Conservation (phyloP, 2,797 vertebrate species). For the Oreochromis grahami region DNA sequence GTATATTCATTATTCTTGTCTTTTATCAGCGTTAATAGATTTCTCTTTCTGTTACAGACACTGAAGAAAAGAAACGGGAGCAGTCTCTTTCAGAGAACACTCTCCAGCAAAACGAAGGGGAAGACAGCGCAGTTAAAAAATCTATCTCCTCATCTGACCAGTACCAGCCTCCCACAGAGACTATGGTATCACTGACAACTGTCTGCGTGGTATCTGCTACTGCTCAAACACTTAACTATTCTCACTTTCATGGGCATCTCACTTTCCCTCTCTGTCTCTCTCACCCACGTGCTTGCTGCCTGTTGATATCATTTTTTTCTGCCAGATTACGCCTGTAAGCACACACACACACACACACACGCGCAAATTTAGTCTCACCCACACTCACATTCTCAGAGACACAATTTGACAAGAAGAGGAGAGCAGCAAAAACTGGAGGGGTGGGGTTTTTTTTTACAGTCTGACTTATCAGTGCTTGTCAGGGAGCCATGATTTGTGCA, state of each 20-base stretch:
- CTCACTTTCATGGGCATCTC: slow-evolving; percentile 27
- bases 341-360: neutral
- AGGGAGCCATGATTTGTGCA: slow-evolving; percentile 25
- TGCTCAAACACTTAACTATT: slow-evolving; percentile 42
- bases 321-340: slow-evolving; percentile 32
- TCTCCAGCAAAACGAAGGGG: neutral
- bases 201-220: slow-evolving; percentile 43
- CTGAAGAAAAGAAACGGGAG: slow-evolving; percentile 3
- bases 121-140: slow-evolving; percentile 5
- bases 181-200: slow-evolving; percentile 59
- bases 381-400: slow-evolving; percentile 25
- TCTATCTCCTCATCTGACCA: slow-evolving; percentile 21
- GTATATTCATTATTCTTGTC: neutral
- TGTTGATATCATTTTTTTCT: slow-evolving; percentile 58
- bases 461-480: slow-evolving; percentile 36
- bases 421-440: slow-evolving; percentile 24
- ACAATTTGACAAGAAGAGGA: slow-evolving; percentile 34
- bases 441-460: slow-evolving; percentile 39
- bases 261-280: slow-evolving; percentile 41
- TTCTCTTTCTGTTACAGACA: slow-evolving; percentile 9
- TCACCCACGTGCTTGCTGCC: slow-evolving; percentile 52
- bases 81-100: neutral
- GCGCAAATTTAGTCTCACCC: slow-evolving; percentile 6
- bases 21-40: neutral
- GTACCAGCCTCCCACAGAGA: slow-evolving; percentile 45